Conservation (phyloP, 2,113 vertebrate species). For the Epinephelus fuscoguttatus region DNA sequence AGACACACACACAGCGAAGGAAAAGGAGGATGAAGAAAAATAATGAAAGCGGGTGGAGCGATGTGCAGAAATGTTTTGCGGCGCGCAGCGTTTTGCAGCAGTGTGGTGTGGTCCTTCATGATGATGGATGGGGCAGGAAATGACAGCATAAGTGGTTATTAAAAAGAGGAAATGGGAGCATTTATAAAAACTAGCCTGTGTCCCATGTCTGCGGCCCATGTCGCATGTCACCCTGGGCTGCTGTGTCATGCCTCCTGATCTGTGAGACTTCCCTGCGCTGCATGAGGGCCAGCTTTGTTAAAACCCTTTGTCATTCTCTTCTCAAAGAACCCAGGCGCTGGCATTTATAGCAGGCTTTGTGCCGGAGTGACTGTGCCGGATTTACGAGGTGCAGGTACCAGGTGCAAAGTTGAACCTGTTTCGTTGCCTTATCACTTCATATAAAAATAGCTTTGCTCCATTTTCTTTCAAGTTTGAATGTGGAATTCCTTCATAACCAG, state of each 20-base stretch:
- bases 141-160: slow-evolving; percentile 83
- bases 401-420: slow-evolving; percentile 62
- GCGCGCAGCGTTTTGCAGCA: slow-evolving; percentile 56
- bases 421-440: slow-evolving; percentile 57
- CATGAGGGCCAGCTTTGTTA: slow-evolving; percentile 50
- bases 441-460: slow-evolving; percentile 57
- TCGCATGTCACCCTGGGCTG: slow-evolving; percentile 54
- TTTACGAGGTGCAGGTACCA: slow-evolving; percentile 53
- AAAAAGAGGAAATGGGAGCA: slow-evolving; percentile 80
- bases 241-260: slow-evolving; percentile 68
- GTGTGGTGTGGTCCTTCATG: slow-evolving; percentile 60
- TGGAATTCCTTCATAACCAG: slow-evolving; percentile 61
- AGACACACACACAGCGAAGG: slow-evolving; percentile 5
- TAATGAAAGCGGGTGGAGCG: slow-evolving; percentile 29
- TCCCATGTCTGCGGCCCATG: slow-evolving; percentile 52
- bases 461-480: slow-evolving; percentile 59
- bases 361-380: slow-evolving; percentile 41
- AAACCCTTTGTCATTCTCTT: slow-evolving; percentile 56
- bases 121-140: slow-evolving; percentile 81
- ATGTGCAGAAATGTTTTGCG: slow-evolving; percentile 58
- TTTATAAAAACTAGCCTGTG: slow-evolving; percentile 69
- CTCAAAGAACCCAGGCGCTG: slow-evolving; percentile 41
- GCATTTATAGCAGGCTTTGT: slow-evolving; percentile 58
- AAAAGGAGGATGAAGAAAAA: slow-evolving; percentile 17
- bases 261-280: slow-evolving; percentile 38